These are phyloP conservation scores for Hypsibius dujardini DNA, from an alignment of 1,140 invertebrate genomes.

Conservation along the genomic window DNA sequence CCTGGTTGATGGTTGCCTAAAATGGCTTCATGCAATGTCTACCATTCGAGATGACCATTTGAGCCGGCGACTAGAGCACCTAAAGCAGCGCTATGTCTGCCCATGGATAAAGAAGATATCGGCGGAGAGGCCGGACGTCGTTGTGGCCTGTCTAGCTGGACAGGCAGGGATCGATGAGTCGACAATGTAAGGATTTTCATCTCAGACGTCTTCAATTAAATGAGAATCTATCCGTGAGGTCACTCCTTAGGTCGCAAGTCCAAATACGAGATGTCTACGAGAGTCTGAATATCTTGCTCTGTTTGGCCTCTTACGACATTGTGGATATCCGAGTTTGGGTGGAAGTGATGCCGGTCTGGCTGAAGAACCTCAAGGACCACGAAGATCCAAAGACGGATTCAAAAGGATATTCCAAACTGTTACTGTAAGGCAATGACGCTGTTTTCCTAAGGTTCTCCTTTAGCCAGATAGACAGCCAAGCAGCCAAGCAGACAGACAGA, in stretches of 20 bases:
- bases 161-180: constrained; percentile 4
- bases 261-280: constrained; percentile 13
- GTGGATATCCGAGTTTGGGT: constrained; percentile 15
- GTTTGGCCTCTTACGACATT: constrained; percentile 17
- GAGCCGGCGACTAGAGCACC: constrained; percentile 11
- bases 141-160: neutral
- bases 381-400: constrained; percentile 9
- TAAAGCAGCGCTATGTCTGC: constrained; percentile 9
- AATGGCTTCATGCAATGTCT: constrained; percentile 8
- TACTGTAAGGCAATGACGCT: neutral
- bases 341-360: constrained; percentile 17
- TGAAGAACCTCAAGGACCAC: neutral
- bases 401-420: constrained; percentile 10
- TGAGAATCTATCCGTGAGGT: neutral
- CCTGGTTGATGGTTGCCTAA: constrained; percentile 7
- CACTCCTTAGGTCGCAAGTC: neutral
- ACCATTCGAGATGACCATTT: constrained; percentile 14
- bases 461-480: neutral
- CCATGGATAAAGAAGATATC: constrained; percentile 13
- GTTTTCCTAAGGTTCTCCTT: neutral
- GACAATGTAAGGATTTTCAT: neutral
- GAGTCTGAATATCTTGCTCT: constrained; percentile 7
- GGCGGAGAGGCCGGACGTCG: neutral
- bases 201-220: neutral
- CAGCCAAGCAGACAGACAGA: no score